Base-by-base conservation (phyloP, 2,888 invertebrate genomes). In the Gnatocerus cornutus region DNA sequence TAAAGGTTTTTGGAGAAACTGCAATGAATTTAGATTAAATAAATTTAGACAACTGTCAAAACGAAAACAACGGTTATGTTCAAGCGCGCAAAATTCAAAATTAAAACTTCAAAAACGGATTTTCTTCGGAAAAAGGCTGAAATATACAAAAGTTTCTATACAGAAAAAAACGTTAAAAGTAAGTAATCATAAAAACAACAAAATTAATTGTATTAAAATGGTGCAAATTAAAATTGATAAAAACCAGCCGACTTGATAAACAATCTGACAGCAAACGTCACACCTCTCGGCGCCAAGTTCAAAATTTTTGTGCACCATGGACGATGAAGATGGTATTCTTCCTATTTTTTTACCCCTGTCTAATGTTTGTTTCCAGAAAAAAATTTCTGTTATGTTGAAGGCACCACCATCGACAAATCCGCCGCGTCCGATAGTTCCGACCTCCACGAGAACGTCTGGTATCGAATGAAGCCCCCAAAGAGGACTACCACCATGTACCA, bases 381-480 rank as follows among this genome's bases (percentile, higher is more conserved):
- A 61, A 73, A 68, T 45, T 74, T 78, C 37, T 78, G 79, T 58
- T 79, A 76, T 53, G 76, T 78, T 2, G 81, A 82, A 73, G 78
- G 78, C 13, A 76, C 78, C 9, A 27, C 43, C 48, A 43, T 69
- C 39, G 81, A 81, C 33, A 76, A 73, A 68, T 74, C 73, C 21
- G 63, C 58, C 1, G 74, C 78, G 0, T 68, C 69, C 8, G 71
- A 65, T 21, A 30, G 53, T 10, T 33, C 50, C 12, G 77, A 77
- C 45, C 61, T 80, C 12, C 69, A 71, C 9, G 79, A 80, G 72
- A 74, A 77, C 16, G 76, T 81, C 7, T 82, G 82, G 82, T 74
- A 62, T 37, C 72, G 75, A 56, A 71, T 76, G 30, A 77, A 76
- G 48, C 82, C 82, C 3, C 81, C 81, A 0, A 71, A 56, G 5